phyloP scores from a whole-genome alignment of 2,888 invertebrate genomes.

The Hoplodrina ambigua region DNA sequence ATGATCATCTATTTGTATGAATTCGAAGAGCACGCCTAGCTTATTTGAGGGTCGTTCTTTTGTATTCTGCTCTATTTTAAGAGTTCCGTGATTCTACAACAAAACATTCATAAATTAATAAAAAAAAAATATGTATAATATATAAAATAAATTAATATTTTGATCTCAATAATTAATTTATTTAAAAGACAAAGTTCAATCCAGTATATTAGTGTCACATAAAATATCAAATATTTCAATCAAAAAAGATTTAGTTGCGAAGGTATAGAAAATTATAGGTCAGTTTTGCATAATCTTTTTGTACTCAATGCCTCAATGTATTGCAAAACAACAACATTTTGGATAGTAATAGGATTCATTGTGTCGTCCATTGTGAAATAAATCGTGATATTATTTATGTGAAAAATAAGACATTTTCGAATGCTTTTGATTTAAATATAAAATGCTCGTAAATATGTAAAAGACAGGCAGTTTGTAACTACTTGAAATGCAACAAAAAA shows the following conservation, averaged over 20 bases:
- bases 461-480: not conserved
- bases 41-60: not conserved
- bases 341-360: conserved; percentile 16
- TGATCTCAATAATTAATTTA: conserved; percentile 31
- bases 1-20: not conserved
- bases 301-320: conserved; percentile 15
- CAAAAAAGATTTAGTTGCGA: conserved; percentile 22
- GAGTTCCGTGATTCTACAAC: conserved; percentile 2
- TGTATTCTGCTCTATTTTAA: not conserved
- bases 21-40: conserved; percentile 4
- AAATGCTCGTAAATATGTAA: not conserved
- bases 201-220: conserved; percentile 38
- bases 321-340: conserved; percentile 24
- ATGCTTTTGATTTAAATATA: conserved; percentile 3
- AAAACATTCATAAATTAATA: conserved; percentile 25
- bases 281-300: conserved; percentile 41
- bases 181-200: conserved; percentile 26
- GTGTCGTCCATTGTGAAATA: conserved; percentile 12
- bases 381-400: conserved; percentile 11
- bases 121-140: no score
- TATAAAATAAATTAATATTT: conserved; percentile 23
- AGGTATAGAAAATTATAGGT: conserved; percentile 33
- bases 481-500: not conserved
- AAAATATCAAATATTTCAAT: conserved; percentile 47
- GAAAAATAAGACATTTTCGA: conserved; percentile 12